Base-by-base conservation (phyloP, 2,888 invertebrate genomes). In the Melikaiella ostensackeni region DNA sequence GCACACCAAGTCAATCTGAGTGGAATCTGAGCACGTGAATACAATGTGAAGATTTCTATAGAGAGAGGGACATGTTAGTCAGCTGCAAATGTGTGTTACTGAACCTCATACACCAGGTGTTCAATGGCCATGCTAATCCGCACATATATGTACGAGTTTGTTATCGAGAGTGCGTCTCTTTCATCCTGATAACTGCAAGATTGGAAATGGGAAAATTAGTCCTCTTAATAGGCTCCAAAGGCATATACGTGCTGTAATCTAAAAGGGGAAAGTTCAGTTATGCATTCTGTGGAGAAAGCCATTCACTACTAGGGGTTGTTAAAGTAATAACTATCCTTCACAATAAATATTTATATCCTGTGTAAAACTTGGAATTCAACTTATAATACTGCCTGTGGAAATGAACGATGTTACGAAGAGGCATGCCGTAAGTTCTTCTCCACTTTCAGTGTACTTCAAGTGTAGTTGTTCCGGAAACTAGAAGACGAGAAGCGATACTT, bases 1-100 rank as follows among this genome's bases (percentile, higher is more conserved):
- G 76, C 55, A 74, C 38, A 38, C 66, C 79, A 75, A 77, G 79
- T 81, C 78, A 78, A 75, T 81, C 77, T 46, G 38, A 74, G 57
- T 75, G 42, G 66, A 24, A 70, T 74, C 61, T 74, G 57, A 30
- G 74, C 50, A 42, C 19, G 35, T 33, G 16, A 74, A 57, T 38
- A 59, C 74, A 59, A 74, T 74, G 74, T 13, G 57, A 55, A 55
- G 74, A 27, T 9, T 55, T 66, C 66, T 42, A 38, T 66, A 46
- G 16, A 66, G 16, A 66, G 64, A 50, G 9, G 13, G 38, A 42
- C 46, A 66, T 66, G 66, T 66, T 66, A 42, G 64, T 42, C 42
- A 64, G 46, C 16, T 24, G 24, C 46, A 66, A 66, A 66, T 27
- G 38, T 66, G 27, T 27, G 42, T 42, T 46, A 21, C 24, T 16